phyloP scores from a whole-genome alignment of 2,113 vertebrate species.

The Daboia siamensis region DNA sequence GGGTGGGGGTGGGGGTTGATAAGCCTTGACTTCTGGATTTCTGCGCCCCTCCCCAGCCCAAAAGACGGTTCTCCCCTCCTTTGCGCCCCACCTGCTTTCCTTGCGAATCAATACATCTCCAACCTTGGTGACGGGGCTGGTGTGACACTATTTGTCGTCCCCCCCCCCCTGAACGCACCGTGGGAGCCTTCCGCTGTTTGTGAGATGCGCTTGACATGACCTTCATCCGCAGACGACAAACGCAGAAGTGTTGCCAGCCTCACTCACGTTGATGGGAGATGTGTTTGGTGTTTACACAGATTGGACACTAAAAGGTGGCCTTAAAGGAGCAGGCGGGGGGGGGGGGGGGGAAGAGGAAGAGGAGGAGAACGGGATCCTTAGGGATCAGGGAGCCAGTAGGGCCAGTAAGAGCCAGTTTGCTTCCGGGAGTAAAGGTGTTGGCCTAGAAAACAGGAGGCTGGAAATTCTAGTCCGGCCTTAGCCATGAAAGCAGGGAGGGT shows the following conservation, averaged over 20 bases:
- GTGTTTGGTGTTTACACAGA: not conserved
- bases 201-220: constrained; percentile 6
- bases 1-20: not conserved
- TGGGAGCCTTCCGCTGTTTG: not conserved
- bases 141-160: not conserved
- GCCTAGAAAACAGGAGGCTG: not conserved
- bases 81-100: not conserved
- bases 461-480: not conserved
- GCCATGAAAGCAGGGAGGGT: too few relatives aligned
- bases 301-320: not conserved
- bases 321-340: not conserved
- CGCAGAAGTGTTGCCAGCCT: not conserved
- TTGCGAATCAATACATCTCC: not conserved
- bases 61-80: not conserved
- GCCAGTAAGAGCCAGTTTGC: not conserved
- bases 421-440: too few relatives aligned
- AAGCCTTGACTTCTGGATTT: not conserved
- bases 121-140: not conserved
- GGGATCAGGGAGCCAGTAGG: not conserved
- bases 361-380: not conserved
- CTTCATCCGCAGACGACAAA: not conserved
- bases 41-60: not conserved
- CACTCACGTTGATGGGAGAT: not conserved
- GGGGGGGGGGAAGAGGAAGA: not conserved
- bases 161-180: not conserved